Conservation (phyloP, 1,140 invertebrate genomes). For the Parapsyche elsis region DNA sequence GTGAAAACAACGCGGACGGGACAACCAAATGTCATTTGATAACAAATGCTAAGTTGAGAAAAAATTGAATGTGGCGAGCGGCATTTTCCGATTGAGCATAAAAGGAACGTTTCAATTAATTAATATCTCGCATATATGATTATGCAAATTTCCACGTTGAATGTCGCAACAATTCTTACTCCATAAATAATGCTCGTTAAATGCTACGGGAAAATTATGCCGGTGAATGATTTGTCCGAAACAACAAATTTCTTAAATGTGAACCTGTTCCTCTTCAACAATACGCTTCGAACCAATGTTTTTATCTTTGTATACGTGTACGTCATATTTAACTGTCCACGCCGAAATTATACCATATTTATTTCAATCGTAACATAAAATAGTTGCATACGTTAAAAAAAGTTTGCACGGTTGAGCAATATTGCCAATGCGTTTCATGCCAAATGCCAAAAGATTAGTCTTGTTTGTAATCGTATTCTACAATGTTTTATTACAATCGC, state of each 20-base stretch:
- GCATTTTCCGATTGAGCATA: not conserved
- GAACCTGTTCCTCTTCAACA: conserved; percentile 21
- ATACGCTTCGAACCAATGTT: not conserved
- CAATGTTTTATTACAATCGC: not conserved
- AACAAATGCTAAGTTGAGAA: not conserved
- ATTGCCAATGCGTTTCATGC: not conserved
- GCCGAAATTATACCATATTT: not conserved
- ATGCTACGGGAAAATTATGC: conserved; percentile 24
- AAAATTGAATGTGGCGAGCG: not conserved
- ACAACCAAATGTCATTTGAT: not conserved
- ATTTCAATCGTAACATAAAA: not conserved
- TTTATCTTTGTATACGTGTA: conserved; percentile 6
- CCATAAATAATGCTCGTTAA: conserved; percentile 21
- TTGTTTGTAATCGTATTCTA: not conserved
- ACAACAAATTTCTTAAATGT: conserved; percentile 23
- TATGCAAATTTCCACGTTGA: not conserved
- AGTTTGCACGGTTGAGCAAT: not conserved
- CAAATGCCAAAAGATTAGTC: conserved; percentile 1
- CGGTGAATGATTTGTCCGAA: conserved; percentile 17
- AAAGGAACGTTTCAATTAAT: conserved; percentile 6
- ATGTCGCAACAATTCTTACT: not conserved
- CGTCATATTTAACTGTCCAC: conserved; percentile 31
- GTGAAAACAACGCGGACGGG: too few relatives aligned
- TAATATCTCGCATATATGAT: not conserved
- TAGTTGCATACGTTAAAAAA: not conserved